These are phyloP conservation scores for Cisticola juncidis DNA, from an alignment of 2,113 vertebrate species.

Conservation along the genomic window DNA sequence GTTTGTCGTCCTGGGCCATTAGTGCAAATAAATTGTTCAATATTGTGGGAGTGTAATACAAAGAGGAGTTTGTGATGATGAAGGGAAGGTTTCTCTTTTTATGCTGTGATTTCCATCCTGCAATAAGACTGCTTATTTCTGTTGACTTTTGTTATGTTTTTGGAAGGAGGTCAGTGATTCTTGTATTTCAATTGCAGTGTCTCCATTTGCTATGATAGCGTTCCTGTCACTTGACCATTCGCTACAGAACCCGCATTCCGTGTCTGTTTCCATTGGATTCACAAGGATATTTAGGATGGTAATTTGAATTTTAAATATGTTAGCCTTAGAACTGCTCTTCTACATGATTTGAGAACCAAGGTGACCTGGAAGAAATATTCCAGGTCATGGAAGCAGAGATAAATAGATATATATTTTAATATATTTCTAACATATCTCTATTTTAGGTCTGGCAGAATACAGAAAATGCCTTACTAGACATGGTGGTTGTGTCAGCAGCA, in stretches of 20 bases:
- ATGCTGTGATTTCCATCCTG: neutral
- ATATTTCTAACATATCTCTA: neutral
- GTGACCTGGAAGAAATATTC: neutral
- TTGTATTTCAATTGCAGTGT: slow-evolving; percentile 81
- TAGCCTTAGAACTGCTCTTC: neutral
- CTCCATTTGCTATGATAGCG: slow-evolving; percentile 92
- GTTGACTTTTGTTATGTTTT: neutral
- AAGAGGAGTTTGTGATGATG: neutral
- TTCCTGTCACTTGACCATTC: slow-evolving; percentile 90
- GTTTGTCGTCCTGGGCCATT: neutral
- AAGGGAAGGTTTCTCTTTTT: neutral
- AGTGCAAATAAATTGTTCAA: neutral
- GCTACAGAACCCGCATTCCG: slow-evolving; percentile 81
- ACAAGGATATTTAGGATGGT: slow-evolving; percentile 95
- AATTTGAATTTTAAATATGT: slow-evolving; percentile 57
- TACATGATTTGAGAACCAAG: neutral
- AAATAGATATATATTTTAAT: neutral
- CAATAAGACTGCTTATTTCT: slow-evolving; percentile 11
- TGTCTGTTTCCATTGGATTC: slow-evolving; percentile 89
- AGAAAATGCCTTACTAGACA: slow-evolving; percentile 89
- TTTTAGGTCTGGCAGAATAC: slow-evolving; percentile 93
- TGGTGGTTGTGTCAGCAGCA: slow-evolving; percentile 80
- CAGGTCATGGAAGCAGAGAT: neutral
- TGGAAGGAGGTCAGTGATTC: neutral
- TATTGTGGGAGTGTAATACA: neutral